A percentile compares a stretch with the other conserved stretches of the same genome.
phyloP scores from a whole-genome alignment of 1,140 invertebrate species.

The Aleiodes sp. region DNA sequence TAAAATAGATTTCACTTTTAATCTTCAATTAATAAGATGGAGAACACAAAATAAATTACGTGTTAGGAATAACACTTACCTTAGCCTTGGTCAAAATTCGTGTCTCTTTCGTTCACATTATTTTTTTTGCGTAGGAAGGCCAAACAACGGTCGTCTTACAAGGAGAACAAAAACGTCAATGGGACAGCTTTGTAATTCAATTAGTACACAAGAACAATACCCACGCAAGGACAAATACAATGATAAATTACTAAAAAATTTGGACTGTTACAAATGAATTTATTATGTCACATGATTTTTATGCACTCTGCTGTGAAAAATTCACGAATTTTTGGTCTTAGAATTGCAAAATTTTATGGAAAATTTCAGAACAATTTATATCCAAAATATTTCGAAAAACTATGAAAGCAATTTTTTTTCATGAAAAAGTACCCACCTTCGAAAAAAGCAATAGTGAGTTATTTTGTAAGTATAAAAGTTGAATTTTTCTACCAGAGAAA shows the following conservation, averaged over 20 bases:
- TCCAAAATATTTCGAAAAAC: neutral
- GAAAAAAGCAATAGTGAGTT: neutral
- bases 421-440: no score
- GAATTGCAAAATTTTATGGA: neutral
- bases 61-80: neutral
- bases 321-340: no score
- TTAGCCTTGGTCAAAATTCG: neutral
- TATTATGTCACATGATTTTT: neutral
- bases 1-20: no score
- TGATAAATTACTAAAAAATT: constrained; percentile 11
- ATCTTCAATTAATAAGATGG: neutral
- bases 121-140: neutral
- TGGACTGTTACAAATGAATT: neutral
- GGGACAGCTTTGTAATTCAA: constrained; percentile 26
- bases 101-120: no score
- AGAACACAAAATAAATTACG: neutral
- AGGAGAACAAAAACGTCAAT: constrained; percentile 17
- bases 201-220: constrained; percentile 9
- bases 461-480: neutral
- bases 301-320: no score
- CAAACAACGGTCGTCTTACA: neutral
- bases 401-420: neutral
- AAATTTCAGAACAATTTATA: neutral
- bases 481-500: neutral
- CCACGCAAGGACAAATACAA: neutral